phyloP scores from a whole-genome alignment of 1,140 invertebrate species.

The Lepidurus apus region DNA sequence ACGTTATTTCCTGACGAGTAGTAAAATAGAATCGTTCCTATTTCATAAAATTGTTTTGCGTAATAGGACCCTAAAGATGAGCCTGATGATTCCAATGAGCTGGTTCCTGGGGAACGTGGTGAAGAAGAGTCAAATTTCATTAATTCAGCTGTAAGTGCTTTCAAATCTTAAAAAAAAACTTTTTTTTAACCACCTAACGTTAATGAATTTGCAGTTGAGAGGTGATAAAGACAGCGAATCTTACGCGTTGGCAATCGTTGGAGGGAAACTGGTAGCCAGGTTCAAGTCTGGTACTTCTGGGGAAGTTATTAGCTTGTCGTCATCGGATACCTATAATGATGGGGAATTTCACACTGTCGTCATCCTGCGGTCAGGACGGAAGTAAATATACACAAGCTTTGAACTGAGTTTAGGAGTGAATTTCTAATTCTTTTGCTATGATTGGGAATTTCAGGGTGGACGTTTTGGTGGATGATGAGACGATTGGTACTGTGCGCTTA shows the following conservation, averaged over 20 bases:
- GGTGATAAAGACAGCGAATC: slow-evolving; percentile 38
- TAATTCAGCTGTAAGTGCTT: neutral
- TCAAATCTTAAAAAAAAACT: neutral
- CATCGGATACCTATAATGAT: slow-evolving; percentile 46
- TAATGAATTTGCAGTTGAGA: slow-evolving; percentile 25
- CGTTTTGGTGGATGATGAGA: slow-evolving; percentile 61
- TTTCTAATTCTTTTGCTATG: neutral
- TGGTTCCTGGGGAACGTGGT: neutral
- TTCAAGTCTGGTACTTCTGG: slow-evolving; percentile 37
- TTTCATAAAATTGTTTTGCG: neutral
- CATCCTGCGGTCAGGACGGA: slow-evolving; percentile 46
- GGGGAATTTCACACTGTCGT: slow-evolving; percentile 48
- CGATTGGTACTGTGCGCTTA: slow-evolving; percentile 51
- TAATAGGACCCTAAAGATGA: slow-evolving; percentile 23
- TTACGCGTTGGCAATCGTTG: slow-evolving; percentile 44
- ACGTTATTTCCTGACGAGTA: neutral
- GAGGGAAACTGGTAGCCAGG: slow-evolving; percentile 44
- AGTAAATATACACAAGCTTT: slow-evolving; percentile 38
- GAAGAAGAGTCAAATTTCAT: slow-evolving; percentile 13
- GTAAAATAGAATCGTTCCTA: slow-evolving; percentile 28
- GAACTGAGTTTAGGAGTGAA: neutral
- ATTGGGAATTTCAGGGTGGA: slow-evolving; percentile 47
- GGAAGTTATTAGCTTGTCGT: slow-evolving; percentile 36
- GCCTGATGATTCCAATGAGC: neutral
- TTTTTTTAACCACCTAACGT: slow-evolving; percentile 9